Percentiles rank a stretch among this genome's conserved stretches.
phyloP scores from a whole-genome alignment of 1,140 invertebrate genomes.

The Tenebrio molitor region DNA sequence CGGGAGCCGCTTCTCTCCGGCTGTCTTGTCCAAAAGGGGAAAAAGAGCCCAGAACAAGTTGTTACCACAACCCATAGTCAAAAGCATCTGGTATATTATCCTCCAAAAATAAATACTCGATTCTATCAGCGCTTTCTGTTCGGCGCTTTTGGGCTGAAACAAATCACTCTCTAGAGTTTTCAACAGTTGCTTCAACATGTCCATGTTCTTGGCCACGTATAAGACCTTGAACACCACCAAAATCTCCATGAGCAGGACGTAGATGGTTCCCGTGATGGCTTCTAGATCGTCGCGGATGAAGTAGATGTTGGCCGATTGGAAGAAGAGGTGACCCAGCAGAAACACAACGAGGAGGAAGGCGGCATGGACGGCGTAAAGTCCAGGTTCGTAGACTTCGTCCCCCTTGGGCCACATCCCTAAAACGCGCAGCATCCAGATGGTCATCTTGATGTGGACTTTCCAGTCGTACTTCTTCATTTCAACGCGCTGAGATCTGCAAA shows the following conservation, averaged over 20 bases:
- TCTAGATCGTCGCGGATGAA: neutral
- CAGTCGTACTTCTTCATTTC: conserved; percentile 6
- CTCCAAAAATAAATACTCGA: neutral
- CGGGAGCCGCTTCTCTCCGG: no score
- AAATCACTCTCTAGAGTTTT: neutral
- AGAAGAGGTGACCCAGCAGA: neutral
- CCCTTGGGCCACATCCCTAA: neutral
- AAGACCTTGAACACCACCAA: neutral
- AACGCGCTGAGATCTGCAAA: no score
- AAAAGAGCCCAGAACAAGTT: no score
- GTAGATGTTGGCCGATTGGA: neutral
- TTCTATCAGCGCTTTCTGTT: neutral
- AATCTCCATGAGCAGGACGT: neutral
- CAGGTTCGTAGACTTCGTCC: neutral
- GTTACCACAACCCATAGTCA: neutral
- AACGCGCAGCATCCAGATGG: neutral
- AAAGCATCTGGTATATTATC: neutral
- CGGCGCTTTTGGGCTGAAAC: conserved; percentile 14
- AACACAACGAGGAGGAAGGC: neutral
- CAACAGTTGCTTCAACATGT: neutral
- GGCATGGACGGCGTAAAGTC: neutral
- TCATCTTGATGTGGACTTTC: neutral
- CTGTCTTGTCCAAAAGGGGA: no score
- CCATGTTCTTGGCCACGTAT: neutral
- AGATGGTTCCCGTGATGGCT: neutral